A percentile compares a stretch with the other conserved stretches of the same genome.
phyloP scores from a whole-genome alignment of 1,140 invertebrate species.

The Polyergus mexicanus region DNA sequence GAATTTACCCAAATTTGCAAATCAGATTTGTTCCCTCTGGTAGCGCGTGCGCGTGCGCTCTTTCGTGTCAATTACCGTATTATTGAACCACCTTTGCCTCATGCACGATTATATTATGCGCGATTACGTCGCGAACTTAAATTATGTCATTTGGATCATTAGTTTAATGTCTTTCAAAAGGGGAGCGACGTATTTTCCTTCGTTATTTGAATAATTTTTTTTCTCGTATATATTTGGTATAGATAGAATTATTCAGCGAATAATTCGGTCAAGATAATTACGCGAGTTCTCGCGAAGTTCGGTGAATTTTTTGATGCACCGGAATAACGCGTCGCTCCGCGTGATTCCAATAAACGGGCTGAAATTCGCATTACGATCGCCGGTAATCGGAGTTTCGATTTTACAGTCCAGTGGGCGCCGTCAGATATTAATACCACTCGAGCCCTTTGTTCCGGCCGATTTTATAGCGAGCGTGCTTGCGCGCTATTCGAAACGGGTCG shows the following conservation, averaged over 20 bases:
- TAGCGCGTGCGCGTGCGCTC: conserved; percentile 72
- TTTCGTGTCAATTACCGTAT: conserved; percentile 82
- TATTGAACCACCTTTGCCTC: conserved; percentile 66
- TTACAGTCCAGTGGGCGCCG: conserved; percentile 58
- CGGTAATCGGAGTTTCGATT: conserved; percentile 72
- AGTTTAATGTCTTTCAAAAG: neutral
- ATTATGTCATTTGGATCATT: conserved; percentile 27
- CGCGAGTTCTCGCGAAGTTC: neutral
- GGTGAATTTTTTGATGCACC: conserved; percentile 35
- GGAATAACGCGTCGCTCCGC: conserved; percentile 3
- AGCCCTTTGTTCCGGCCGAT: conserved; percentile 60
- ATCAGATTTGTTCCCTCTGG: conserved; percentile 82
- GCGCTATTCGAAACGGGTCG: conserved; percentile 42
- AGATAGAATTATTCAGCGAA: conserved; percentile 6
- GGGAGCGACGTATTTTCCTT: neutral
- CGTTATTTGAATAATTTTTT: neutral
- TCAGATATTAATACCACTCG: conserved; percentile 72
- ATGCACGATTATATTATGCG: conserved; percentile 10
- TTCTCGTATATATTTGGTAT: neutral
- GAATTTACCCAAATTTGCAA: conserved; percentile 84
- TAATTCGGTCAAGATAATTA: conserved; percentile 59
- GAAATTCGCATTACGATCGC: conserved; percentile 67
- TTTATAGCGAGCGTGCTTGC: conserved; percentile 58
- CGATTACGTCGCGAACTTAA: conserved; percentile 57
- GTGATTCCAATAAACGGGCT: conserved; percentile 58